These are phyloP conservation scores for Pseudotriccus pelzelni DNA, from an alignment of 2,797 vertebrate species.

Conservation along the genomic window DNA sequence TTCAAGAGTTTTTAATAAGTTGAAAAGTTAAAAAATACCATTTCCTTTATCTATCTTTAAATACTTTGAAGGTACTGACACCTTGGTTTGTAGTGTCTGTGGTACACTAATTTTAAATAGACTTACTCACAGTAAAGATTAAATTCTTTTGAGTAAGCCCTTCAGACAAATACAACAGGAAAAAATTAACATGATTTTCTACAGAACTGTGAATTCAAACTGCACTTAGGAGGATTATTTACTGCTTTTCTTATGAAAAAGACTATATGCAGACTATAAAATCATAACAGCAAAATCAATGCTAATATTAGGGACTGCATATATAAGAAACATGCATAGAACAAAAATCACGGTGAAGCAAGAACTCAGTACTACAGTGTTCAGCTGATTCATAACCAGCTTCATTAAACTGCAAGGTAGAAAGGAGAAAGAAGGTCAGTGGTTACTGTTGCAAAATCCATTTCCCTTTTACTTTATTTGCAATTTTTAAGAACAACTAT, in stretches of 20 bases:
- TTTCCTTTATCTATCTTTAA: background rate
- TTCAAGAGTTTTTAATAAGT: background rate
- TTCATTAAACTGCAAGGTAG: constrained; percentile 1
- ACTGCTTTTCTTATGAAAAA: background rate
- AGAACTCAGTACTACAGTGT: background rate
- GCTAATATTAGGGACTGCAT: background rate
- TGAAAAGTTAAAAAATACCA: background rate
- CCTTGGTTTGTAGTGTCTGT: background rate
- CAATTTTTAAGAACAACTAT: background rate
- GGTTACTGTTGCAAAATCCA: background rate
- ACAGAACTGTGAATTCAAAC: background rate
- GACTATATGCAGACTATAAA: background rate
- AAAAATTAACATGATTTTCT: background rate
- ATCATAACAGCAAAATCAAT: background rate
- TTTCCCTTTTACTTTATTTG: constrained; percentile 13
- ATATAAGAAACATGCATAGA: background rate
- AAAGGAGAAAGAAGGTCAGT: constrained; percentile 10
- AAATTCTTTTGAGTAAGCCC: background rate
- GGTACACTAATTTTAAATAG: background rate
- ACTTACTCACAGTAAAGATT: background rate
- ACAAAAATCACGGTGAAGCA: background rate
- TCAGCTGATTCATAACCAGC: background rate
- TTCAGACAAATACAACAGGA: background rate
- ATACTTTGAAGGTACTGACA: background rate
- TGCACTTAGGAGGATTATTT: background rate